phyloP scores from a whole-genome alignment of 2,888 invertebrate genomes.

The Hydropsyche betteni region DNA sequence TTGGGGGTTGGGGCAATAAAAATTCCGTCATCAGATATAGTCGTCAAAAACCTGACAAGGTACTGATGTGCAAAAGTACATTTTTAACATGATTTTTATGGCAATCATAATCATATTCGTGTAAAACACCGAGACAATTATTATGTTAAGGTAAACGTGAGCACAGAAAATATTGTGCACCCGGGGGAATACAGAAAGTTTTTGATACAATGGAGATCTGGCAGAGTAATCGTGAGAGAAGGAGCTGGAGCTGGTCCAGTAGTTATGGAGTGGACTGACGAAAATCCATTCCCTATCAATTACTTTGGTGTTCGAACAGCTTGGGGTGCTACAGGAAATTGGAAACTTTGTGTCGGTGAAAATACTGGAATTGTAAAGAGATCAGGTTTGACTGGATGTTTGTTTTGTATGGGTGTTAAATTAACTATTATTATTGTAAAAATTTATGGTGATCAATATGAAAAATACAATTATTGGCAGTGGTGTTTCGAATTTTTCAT shows the following conservation, averaged over 20 bases:
- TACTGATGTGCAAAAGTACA: slow-evolving; percentile 56
- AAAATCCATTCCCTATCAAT: slow-evolving; percentile 68
- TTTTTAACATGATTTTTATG: not conserved
- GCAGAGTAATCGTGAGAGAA: slow-evolving; percentile 64
- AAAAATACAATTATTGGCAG: no score
- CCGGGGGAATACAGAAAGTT: slow-evolving; percentile 68
- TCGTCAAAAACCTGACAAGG: slow-evolving; percentile 72
- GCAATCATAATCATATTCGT: not conserved
- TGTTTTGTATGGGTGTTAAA: no score
- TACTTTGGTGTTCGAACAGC: slow-evolving; percentile 72
- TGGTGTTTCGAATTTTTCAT: no score
- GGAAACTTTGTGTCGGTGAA: slow-evolving; percentile 61
- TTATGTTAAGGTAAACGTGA: slow-evolving; percentile 64
- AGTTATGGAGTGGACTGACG: slow-evolving; percentile 70
- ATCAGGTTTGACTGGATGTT: slow-evolving; percentile 9
- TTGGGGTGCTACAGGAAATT: slow-evolving; percentile 72
- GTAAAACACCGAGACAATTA: slow-evolving; percentile 1
- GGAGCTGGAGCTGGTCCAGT: slow-evolving; percentile 61
- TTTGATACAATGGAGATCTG: slow-evolving; percentile 67
- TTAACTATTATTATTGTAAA: no score
- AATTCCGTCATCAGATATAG: slow-evolving; percentile 72
- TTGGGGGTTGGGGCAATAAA: slow-evolving; percentile 75
- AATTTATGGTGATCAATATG: no score
- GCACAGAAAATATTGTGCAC: slow-evolving; percentile 68
- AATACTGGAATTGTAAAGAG: slow-evolving; percentile 56